Conservation (phyloP, 1,140 invertebrate genomes). For the Mactra quadrangularis region DNA sequence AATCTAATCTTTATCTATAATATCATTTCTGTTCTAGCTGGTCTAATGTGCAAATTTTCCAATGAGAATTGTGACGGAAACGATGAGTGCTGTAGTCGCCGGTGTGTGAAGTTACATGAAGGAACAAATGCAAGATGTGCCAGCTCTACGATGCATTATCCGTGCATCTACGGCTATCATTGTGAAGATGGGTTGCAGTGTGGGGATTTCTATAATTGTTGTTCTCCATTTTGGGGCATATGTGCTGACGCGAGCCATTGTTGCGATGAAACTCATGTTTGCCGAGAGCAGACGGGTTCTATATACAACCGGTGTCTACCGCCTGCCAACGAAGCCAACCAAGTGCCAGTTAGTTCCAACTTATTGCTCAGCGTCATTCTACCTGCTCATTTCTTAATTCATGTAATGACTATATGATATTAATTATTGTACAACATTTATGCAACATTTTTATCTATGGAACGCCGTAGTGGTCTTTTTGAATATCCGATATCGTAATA, state of each 20-base stretch:
- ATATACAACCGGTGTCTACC: slow-evolving; percentile 71
- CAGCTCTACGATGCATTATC: slow-evolving; percentile 62
- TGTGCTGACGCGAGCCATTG: slow-evolving; percentile 68
- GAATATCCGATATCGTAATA: too few relatives aligned
- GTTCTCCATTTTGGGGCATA: slow-evolving; percentile 71
- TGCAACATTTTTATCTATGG: too few relatives aligned
- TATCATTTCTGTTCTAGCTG: slow-evolving; percentile 29
- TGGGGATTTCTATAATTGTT: slow-evolving; percentile 67
- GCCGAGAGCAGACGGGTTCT: slow-evolving; percentile 65
- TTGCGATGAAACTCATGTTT: slow-evolving; percentile 68
- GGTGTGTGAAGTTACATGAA: slow-evolving; percentile 65
- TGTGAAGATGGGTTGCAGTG: slow-evolving; percentile 70
- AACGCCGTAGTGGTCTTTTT: too few relatives aligned
- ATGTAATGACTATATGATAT: not conserved
- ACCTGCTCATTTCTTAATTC: not conserved
- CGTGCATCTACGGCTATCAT: slow-evolving; percentile 72
- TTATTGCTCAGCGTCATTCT: not conserved
- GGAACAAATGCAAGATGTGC: slow-evolving; percentile 70
- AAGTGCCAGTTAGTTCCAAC: slow-evolving; percentile 9
- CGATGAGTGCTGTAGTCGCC: slow-evolving; percentile 69
- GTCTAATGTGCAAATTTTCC: slow-evolving; percentile 66
- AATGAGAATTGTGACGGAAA: slow-evolving; percentile 69
- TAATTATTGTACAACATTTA: not conserved
- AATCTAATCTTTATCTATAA: too few relatives aligned
- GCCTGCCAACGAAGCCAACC: slow-evolving; percentile 23